Evolutionary conservation across 2,113 vertebrate genomes (phyloP).

Genomic region (Genyomyrus donnyi): DNA sequence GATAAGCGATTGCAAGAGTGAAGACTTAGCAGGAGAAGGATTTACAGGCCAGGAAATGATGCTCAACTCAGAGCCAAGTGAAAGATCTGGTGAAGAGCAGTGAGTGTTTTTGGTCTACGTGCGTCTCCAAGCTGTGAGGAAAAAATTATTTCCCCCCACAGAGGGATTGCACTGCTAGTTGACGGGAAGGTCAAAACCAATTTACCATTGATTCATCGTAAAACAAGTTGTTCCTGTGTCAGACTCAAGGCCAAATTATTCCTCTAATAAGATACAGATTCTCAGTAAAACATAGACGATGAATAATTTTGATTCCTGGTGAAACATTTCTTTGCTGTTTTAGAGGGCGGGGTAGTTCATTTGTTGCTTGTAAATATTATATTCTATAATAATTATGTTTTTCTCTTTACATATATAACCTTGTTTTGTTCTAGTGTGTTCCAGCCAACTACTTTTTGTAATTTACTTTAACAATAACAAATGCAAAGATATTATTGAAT

Average conservation of each 20-base stretch:
- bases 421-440: neutral
- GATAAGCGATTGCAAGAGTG: neutral
- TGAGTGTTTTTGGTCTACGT: neutral
- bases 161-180: neutral
- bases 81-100: neutral
- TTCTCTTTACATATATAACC: neutral
- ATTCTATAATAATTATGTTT: neutral
- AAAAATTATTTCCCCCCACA: neutral
- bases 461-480: neutral
- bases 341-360: neutral
- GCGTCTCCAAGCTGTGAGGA: neutral
- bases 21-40: neutral
- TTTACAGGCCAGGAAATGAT: neutral
- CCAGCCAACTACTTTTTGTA: neutral
- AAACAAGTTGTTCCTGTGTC: neutral
- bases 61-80: neutral
- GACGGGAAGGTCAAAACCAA: slow-evolving; percentile 6
- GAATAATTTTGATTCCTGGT: neutral
- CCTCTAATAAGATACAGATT: slow-evolving; percentile 5
- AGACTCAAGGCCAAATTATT: slow-evolving; percentile 1
- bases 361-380: neutral
- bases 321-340: neutral
- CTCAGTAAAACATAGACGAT: neutral
- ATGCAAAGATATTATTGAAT: neutral
- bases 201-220: neutral